Conservation (phyloP, 2,797 vertebrate species). For the Psittacula derbiana region DNA sequence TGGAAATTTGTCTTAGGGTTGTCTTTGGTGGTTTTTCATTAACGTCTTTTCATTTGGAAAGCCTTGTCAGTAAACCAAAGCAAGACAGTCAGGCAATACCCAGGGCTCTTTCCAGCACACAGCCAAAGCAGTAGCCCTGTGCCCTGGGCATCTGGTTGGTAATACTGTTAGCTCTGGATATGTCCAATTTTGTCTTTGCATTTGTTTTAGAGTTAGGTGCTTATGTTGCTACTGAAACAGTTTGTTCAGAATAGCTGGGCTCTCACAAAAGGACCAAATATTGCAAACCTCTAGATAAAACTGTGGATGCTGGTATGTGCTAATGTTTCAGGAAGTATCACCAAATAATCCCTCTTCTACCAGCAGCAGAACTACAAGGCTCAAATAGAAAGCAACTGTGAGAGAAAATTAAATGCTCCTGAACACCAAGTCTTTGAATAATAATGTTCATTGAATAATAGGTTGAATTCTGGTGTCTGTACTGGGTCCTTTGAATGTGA, state of each 20-base stretch:
- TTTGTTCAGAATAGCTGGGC: background rate
- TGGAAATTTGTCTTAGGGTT: background rate
- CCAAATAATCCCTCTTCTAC: background rate
- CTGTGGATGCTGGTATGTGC: background rate
- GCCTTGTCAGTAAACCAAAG: background rate
- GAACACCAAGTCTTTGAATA: background rate
- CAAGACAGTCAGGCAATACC: background rate
- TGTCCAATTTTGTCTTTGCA: background rate
- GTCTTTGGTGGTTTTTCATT: background rate
- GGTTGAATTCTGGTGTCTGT: background rate
- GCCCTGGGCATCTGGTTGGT: background rate
- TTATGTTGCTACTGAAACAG: background rate
- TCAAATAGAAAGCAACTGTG: background rate
- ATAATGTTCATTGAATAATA: background rate
- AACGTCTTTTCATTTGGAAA: background rate
- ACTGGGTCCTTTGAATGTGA: background rate
- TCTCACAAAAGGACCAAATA: background rate
- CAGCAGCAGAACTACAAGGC: background rate
- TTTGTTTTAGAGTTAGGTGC: background rate
- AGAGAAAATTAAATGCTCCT: background rate
- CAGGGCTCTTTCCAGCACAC: background rate
- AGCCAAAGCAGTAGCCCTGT: background rate
- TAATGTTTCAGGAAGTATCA: background rate
- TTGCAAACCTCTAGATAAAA: background rate
- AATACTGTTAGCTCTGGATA: background rate